Evolutionary conservation across 2,113 vertebrate genomes (phyloP).

Genomic region (Sylvilagus bachmani): DNA sequence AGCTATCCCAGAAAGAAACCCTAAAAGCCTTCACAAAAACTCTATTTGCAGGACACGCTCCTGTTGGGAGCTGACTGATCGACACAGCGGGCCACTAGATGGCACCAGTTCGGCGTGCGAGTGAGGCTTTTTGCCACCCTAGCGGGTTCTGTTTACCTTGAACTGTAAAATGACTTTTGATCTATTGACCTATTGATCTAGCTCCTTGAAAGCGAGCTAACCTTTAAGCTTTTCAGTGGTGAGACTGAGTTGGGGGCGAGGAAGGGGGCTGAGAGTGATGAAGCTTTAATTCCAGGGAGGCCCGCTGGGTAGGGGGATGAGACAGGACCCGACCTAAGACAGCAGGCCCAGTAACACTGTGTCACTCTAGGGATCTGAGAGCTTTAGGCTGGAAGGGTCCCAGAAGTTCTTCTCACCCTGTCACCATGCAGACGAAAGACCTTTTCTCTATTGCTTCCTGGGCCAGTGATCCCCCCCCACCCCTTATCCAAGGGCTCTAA

Average conservation of each 20-base stretch:
- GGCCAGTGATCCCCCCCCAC: not conserved
- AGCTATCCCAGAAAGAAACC: not conserved
- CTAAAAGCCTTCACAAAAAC: not conserved
- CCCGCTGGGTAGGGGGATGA: accelerated
- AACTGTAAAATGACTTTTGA: not conserved
- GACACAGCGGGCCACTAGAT: slow-evolving; percentile 55
- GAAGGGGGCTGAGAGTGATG: not conserved
- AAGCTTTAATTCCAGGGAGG: not conserved
- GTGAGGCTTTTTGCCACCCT: not conserved
- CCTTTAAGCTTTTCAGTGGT: not conserved
- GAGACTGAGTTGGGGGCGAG: not conserved
- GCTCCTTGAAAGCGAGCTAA: not conserved
- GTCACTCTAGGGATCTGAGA: not conserved
- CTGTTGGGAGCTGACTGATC: not conserved
- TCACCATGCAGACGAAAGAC: not conserved
- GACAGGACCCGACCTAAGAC: not conserved
- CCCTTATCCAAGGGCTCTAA: not conserved
- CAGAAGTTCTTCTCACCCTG: not conserved
- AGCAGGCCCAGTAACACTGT: not conserved
- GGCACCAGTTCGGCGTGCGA: not conserved
- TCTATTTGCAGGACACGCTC: not conserved
- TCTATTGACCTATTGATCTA: not conserved
- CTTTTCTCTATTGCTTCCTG: not conserved
- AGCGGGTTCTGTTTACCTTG: not conserved
- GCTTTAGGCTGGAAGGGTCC: too few species aligned